Base-by-base conservation (phyloP, 2,113 vertebrate species). In the Cynoglossus semilaevis region DNA sequence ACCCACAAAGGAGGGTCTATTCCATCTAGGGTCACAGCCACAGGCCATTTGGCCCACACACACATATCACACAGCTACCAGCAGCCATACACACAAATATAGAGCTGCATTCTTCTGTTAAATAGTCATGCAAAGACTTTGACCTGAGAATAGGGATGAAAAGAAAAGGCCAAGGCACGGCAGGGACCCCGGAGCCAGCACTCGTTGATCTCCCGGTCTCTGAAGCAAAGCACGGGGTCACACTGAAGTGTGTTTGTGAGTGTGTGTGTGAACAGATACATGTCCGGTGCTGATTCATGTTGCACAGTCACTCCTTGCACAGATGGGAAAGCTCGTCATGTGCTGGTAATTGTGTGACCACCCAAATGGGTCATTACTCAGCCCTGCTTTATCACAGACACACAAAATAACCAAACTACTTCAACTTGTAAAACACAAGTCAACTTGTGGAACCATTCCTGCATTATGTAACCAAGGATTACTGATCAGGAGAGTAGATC, bases 1-100 rank as follows among this genome's bases (percentile, higher is more conserved):
- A 81, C 70, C 74, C 80, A 86, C 82, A 88, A 85, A 83, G 52
- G 67, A 78, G 72, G 62, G 60, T 45, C 82, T 85, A 77, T 85
- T 89, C 72, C 75, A 76, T 67, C 72, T 79, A 77, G 76, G 70
- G 52, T 51, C 71, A 62, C 52, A 78, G 72, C 69, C 76, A 79
- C 68, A 67, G 72, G 73, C 70, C 69, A 69, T 74, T 81, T 80
- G 79, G 70, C 76, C 63, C 77, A 73, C 68, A 66, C 76, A 70
- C 70, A 53, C 74, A 70, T 70, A 67, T 65, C 55, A 49, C 74
- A 51, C 55, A 72, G 72, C 72, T 56, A 68, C 56, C 59, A 77
- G 54, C 66, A 53, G 63, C 60, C 67, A 60, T 46, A 67, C 22
- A 75, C 70, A 63, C 67, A 77, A 66, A 77, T 64, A 73, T 64